Base-by-base conservation (phyloP, 2,888 invertebrate species). In the Cylloceria caligata region DNA sequence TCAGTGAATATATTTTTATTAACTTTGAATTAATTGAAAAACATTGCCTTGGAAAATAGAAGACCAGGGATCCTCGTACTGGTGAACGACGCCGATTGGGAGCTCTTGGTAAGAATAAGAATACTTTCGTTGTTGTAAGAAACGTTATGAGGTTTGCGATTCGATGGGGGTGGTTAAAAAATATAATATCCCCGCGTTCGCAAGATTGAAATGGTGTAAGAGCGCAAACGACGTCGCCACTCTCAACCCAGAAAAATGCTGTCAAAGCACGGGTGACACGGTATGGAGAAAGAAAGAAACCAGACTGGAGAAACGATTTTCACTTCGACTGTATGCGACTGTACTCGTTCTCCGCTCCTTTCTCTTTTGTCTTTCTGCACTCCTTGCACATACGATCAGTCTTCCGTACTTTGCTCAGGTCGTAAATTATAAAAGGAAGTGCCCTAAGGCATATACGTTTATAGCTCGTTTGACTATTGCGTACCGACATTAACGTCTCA, bases 11-110 rank as follows among this genome's bases (percentile, higher is more conserved):
- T 30, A 27, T 74, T 27, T 19, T 55, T 82, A 47, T 86, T 84
- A 69, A 30, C 82, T 55, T 64, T 3, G 11, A 42, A 62, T 62
- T 39, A 21, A 39, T 39, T 60, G 16, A 16, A 19, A 60, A 16
- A 16, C 47, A 30, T 21, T 45, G 6, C 60, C 21, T 45, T 34
- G 30, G 57, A 45, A n/a, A 60, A 71, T 88, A 95, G 94, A 84
- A 93, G 99, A 64, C 98, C 99, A 0, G 99, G 99, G 2, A 99
- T 99, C 82, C 93, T 99, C 64, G 98, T 99, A 0, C 93, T 99
- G 1, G 95, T 99, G 7, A 99, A 99, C 90, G 99, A 99, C 87
- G 95, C 97, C 0, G 99, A 99, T 90, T 99, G 99, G 99, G 99
- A 99, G 93, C 93, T 99, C 16, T 92, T 96, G 92, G 96, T 95